Percentiles rank a stretch among this genome's conserved stretches.
Evolutionary conservation across 2,888 invertebrate genomes (phyloP).

Genomic region (Bembecia ichneumoniformis): DNA sequence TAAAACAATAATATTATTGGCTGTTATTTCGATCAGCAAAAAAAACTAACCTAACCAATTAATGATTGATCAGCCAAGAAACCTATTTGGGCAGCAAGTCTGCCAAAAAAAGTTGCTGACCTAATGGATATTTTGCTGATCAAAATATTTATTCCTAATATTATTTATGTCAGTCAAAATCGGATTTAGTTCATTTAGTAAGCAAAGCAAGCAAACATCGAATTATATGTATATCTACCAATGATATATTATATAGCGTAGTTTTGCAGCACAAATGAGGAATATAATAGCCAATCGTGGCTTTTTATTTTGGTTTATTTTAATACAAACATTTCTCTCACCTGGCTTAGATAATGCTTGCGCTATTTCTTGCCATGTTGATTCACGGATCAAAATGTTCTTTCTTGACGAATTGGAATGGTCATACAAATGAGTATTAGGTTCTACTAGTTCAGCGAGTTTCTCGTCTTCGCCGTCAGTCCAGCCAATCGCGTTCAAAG

Average conservation of each 20-base stretch:
- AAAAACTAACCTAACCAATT: no score
- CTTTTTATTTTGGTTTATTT: neutral
- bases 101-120: no score
- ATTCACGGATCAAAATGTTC: slow-evolving; percentile 50
- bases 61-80: no score
- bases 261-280: neutral
- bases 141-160: no score
- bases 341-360: slow-evolving; percentile 51
- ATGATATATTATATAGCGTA: neutral
- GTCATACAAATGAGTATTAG: slow-evolving; percentile 51
- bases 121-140: no score
- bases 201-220: no score
- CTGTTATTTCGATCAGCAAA: no score
- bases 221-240: no score
- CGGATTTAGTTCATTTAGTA: no score
- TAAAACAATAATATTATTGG: no score
- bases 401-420: slow-evolving; percentile 51
- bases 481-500: slow-evolving; percentile 59
- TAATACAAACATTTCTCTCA: slow-evolving; percentile 13
- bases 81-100: no score
- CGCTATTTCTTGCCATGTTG: slow-evolving; percentile 61
- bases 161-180: no score
- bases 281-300: neutral
- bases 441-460: slow-evolving; percentile 50
- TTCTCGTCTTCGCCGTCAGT: slow-evolving; percentile 52